A percentile compares a stretch with the other conserved stretches of the same genome.
Conservation (phyloP, 2,888 invertebrate genomes). For the Thecophora atra region DNA sequence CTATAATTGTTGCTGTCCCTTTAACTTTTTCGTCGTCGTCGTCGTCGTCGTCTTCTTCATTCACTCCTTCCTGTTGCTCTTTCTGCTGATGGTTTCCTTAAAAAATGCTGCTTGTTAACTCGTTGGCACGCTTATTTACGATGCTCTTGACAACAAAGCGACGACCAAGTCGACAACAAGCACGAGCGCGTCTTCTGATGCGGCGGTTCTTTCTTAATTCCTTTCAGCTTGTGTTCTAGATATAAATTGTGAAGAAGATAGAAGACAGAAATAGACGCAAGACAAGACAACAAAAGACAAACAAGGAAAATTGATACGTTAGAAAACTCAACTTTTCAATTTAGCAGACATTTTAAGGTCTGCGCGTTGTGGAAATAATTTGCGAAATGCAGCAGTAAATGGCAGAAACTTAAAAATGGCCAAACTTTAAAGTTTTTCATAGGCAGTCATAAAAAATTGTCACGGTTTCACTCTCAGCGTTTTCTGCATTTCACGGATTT, state of each 20-base stretch:
- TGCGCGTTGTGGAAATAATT: no score
- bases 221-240: slow-evolving; percentile 27
- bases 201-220: background rate
- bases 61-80: background rate
- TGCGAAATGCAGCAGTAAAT: background rate
- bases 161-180: background rate
- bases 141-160: slow-evolving; percentile 43
- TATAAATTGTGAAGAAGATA: slow-evolving; percentile 5
- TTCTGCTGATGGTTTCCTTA: slow-evolving; percentile 14
- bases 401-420: background rate
- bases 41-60: background rate
- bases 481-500: background rate
- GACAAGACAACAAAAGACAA: slow-evolving; percentile 4
- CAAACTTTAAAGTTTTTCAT: no score
- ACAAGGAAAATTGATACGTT: background rate
- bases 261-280: slow-evolving; percentile 22
- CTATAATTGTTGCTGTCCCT: background rate
- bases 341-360: no score
- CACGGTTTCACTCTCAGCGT: background rate
- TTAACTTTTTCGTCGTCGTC: background rate
- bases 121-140: slow-evolving; percentile 34
- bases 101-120: background rate
- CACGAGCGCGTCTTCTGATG: background rate
- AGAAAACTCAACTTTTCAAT: no score
- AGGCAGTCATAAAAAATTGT: background rate